Evolutionary conservation across 1,140 invertebrate genomes (phyloP).

Genomic region (Idris sp.): DNA sequence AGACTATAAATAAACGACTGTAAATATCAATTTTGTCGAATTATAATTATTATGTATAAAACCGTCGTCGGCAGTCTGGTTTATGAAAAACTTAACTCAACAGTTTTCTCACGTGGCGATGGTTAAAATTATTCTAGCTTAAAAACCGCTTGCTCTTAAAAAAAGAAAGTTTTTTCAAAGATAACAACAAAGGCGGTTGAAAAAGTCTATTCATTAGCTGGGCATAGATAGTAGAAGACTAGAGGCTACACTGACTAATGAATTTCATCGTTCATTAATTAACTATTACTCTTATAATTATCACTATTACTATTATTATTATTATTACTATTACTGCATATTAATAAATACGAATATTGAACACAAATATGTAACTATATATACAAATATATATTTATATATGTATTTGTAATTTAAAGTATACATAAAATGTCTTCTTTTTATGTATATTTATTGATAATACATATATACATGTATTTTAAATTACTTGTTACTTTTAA

Average conservation of each 20-base stretch:
- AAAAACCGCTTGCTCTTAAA: constrained; percentile 66
- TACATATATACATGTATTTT: constrained; percentile 14
- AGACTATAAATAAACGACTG: constrained; percentile 10
- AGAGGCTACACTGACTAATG: constrained; percentile 76
- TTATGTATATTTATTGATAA: too few species aligned
- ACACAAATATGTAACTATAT: constrained; percentile 17
- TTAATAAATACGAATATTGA: constrained; percentile 61
- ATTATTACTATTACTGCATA: constrained; percentile 20
- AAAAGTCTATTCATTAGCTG: constrained; percentile 70
- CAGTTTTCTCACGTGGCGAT: constrained; percentile 32
- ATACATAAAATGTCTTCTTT: too few species aligned
- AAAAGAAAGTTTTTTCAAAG: too few species aligned
- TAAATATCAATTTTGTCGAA: constrained; percentile 18
- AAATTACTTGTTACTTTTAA: constrained; percentile 65
- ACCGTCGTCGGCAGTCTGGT: constrained; percentile 34
- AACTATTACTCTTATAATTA: too few species aligned
- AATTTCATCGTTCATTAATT: constrained; percentile 66
- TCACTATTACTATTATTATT: too few species aligned
- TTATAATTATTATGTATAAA: constrained; percentile 35
- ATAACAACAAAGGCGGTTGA: too few species aligned
- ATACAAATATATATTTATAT: constrained; percentile 7
- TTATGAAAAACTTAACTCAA: not conserved
- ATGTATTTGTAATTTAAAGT: too few species aligned
- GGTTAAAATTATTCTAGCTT: constrained; percentile 71
- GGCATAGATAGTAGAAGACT: constrained; percentile 76